Evolutionary conservation across 2,888 invertebrate species (phyloP).

Genomic region (Agrotis ipsilon): DNA sequence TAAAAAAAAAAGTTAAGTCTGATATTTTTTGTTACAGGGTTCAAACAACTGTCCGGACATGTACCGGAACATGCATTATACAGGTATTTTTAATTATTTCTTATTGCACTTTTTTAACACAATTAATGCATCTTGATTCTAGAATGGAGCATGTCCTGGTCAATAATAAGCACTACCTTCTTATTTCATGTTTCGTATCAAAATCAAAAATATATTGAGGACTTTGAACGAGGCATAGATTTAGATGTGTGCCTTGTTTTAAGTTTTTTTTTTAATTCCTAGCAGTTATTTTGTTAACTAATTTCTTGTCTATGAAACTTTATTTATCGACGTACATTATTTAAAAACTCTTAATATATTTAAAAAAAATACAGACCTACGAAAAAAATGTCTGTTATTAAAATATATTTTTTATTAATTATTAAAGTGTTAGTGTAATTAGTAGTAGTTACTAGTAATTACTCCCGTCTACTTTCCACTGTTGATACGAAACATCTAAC

Average conservation of each 20-base stretch:
- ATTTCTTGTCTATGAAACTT: too few species aligned
- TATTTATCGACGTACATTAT: too few species aligned
- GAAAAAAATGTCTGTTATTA: too few species aligned
- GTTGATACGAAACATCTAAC: conserved; percentile 41
- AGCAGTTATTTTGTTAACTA: too few species aligned
- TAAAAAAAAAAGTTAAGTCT: neutral
- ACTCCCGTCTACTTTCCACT: neutral
- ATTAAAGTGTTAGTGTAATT: too few species aligned
- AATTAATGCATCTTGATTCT: conserved; percentile 53
- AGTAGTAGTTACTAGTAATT: too few species aligned
- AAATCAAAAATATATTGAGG: too few species aligned
- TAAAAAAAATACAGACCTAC: too few species aligned
- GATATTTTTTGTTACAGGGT: conserved; percentile 76
- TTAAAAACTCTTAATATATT: too few species aligned
- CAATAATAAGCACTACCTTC: conserved; percentile 15
- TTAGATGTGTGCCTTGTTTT: neutral
- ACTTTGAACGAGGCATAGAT: conserved; percentile 12
- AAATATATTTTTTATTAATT: too few species aligned
- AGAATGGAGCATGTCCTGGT: conserved; percentile 53
- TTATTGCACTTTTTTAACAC: conserved; percentile 19
- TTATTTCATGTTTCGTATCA: conserved; percentile 46
- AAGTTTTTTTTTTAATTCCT: too few species aligned
- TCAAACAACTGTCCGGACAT: conserved; percentile 95
- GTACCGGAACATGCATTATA: conserved; percentile 97
- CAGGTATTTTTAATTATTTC: conserved; percentile 89